A percentile compares a stretch with the other conserved stretches of the same genome.
Evolutionary conservation across 2,888 invertebrate genomes (phyloP).

Genomic region (Nysson spinosus): DNA sequence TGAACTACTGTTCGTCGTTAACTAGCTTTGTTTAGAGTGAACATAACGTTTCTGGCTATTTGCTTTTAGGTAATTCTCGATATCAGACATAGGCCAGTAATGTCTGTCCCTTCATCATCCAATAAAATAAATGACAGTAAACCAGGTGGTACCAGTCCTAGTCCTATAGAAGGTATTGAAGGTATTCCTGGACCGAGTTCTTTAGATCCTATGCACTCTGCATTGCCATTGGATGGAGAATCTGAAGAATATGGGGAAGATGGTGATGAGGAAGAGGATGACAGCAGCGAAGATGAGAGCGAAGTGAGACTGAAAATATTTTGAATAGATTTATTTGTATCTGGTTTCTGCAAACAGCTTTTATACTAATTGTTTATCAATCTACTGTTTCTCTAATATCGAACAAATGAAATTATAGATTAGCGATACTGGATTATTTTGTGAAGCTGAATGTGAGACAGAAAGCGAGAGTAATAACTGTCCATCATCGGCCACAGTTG

Average conservation of each 20-base stretch:
- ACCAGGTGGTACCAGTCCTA: constrained; percentile 73
- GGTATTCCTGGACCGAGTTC: constrained; percentile 73
- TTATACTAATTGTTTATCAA: too few relatives aligned
- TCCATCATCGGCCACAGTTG: constrained; percentile 56
- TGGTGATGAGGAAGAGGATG: constrained; percentile 73
- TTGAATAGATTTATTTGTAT: neutral
- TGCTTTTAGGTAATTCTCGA: constrained; percentile 33
- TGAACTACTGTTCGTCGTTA: too few relatives aligned
- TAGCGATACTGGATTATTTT: constrained; percentile 70
- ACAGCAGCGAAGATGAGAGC: constrained; percentile 70
- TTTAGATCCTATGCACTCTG: constrained; percentile 61
- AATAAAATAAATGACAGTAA: constrained; percentile 71
- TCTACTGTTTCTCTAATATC: too few relatives aligned
- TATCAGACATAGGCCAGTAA: constrained; percentile 63
- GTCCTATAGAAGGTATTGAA: constrained; percentile 73
- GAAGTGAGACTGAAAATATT: constrained; percentile 56
- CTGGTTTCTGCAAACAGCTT: too few relatives aligned
- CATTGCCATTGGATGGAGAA: constrained; percentile 63
- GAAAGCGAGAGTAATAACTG: constrained; percentile 63
- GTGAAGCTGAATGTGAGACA: constrained; percentile 68
- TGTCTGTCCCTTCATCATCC: constrained; percentile 74
- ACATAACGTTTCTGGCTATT: constrained; percentile 8
- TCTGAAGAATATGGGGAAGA: constrained; percentile 71
- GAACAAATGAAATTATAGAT: constrained; percentile 54
- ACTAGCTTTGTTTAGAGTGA: too few relatives aligned